Percentiles rank a stretch among this genome's conserved stretches.
Evolutionary conservation across 2,113 vertebrate genomes (phyloP).

Genomic region (Oostethus manadensis): DNA sequence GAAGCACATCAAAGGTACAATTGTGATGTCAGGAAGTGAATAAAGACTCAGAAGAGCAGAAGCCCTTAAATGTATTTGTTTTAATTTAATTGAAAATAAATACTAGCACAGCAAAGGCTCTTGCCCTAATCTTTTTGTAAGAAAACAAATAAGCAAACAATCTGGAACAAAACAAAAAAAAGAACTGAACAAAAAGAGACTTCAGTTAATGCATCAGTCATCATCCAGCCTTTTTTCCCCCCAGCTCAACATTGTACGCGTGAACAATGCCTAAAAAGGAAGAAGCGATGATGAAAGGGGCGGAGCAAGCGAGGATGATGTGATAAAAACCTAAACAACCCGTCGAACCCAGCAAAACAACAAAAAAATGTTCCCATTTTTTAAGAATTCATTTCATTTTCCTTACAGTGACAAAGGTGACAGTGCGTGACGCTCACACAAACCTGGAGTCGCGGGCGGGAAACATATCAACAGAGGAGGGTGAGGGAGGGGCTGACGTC

Average conservation of each 20-base stretch:
- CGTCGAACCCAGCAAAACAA: conserved; percentile 32
- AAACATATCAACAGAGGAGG: neutral
- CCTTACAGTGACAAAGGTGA: conserved; percentile 18
- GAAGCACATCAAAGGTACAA: no score
- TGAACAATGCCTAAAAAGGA: conserved; percentile 47
- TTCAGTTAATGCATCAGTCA: conserved; percentile 61
- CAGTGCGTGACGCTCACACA: conserved; percentile 7
- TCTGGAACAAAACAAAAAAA: conserved; percentile 34
- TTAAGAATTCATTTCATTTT: neutral
- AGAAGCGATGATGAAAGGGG: neutral
- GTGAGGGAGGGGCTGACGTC: conserved; percentile 13
- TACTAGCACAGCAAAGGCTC: conserved; percentile 74
- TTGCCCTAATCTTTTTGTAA: conserved; percentile 75
- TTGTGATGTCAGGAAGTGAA: no score
- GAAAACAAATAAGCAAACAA: conserved; percentile 72
- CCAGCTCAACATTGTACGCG: conserved; percentile 38
- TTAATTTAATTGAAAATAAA: conserved; percentile 81
- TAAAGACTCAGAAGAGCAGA: conserved; percentile 8
- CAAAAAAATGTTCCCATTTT: conserved; percentile 34
- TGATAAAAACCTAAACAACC: no score
- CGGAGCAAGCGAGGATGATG: conserved; percentile 29
- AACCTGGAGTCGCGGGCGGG: neutral
- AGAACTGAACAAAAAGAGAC: conserved; percentile 37
- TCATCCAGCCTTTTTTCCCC: conserved; percentile 30
- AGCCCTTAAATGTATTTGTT: conserved; percentile 68